phyloP scores from a whole-genome alignment of 2,797 vertebrate species.

The Gallirallus australis region DNA sequence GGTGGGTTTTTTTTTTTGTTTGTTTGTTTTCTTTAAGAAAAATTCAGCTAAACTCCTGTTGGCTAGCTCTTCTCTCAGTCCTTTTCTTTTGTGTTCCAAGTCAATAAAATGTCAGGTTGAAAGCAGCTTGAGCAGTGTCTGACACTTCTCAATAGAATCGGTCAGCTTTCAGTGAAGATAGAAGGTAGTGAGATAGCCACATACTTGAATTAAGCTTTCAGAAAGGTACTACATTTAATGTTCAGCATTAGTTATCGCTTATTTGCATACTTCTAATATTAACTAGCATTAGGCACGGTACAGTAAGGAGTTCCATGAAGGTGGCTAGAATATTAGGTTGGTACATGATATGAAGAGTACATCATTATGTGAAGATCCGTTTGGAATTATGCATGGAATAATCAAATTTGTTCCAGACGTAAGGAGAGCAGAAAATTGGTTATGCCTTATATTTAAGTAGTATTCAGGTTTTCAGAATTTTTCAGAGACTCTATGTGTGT shows the following conservation, averaged over 20 bases:
- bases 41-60: not conserved
- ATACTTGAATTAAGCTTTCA: not conserved
- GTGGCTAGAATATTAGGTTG: not conserved
- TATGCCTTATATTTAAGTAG: not conserved
- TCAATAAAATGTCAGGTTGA: not conserved
- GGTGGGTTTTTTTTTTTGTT: too few relatives aligned
- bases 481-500: not conserved
- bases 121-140: not conserved
- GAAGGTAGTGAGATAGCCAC: not conserved
- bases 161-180: not conserved
- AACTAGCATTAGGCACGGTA: not conserved
- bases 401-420: constrained; percentile 29
- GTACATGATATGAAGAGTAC: not conserved
- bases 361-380: not conserved
- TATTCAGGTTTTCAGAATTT: constrained; percentile 1
- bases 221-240: not conserved
- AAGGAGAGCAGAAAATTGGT: constrained; percentile 12
- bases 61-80: not conserved
- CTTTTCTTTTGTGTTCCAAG: not conserved
- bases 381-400: constrained; percentile 22
- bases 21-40: not conserved
- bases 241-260: not conserved
- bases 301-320: not conserved
- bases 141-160: not conserved
- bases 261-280: not conserved